phyloP scores from a whole-genome alignment of 2,888 invertebrate genomes.

The Ariolimax columbianus region DNA sequence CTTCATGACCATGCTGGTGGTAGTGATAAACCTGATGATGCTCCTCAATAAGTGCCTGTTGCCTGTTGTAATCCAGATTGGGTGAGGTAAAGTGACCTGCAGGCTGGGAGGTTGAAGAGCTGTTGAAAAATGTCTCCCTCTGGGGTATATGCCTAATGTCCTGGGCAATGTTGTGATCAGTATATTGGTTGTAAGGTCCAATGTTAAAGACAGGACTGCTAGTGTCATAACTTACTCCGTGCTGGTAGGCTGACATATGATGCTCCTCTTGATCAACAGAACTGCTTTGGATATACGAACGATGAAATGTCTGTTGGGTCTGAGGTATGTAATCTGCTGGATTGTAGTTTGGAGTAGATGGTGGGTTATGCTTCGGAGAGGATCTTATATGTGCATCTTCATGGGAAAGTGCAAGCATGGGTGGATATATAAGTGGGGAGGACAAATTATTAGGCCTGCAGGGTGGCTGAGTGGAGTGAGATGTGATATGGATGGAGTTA shows the following conservation, averaged over 20 bases:
- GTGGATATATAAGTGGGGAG: neutral
- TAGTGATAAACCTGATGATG: neutral
- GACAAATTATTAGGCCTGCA: neutral
- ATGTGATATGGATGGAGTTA: neutral
- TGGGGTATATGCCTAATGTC: neutral
- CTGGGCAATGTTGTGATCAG: constrained; percentile 2
- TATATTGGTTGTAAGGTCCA: constrained; percentile 2
- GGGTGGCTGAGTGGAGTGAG: neutral
- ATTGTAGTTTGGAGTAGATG: constrained; percentile 5
- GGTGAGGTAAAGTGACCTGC: neutral
- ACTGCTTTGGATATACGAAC: neutral
- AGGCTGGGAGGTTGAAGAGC: neutral
- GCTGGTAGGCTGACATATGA: constrained; percentile 9
- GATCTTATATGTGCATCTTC: neutral
- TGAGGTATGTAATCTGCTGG: neutral
- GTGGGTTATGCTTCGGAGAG: neutral
- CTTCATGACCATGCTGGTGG: neutral
- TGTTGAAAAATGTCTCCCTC: neutral
- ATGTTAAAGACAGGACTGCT: neutral
- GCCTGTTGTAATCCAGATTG: neutral
- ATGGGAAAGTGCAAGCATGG: neutral
- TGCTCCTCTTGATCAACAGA: constrained; percentile 6
- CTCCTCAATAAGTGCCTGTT: neutral
- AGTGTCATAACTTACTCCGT: neutral
- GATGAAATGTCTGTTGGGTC: neutral